Base-by-base conservation (phyloP, 2,888 invertebrate species). In the Lochmaea capreae region DNA sequence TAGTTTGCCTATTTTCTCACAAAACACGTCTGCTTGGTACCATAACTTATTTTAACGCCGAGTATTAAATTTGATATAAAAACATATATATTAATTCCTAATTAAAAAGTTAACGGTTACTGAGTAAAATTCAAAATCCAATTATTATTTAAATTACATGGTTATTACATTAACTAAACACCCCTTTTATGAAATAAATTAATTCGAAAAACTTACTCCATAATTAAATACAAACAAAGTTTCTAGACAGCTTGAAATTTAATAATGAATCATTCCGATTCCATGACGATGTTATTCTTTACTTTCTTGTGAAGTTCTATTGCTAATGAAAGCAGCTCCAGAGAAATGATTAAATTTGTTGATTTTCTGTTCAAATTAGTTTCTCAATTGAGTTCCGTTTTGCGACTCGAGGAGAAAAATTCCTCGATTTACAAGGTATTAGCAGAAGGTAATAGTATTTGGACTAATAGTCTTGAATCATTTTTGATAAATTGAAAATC, bases 191-290 rank as follows among this genome's bases (percentile, higher is more conserved):
- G 75, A 78, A 82, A 80, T 74, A 81, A 83, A 83, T 82, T 83
- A 82, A 82, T 83, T 82, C 80, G 79, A 72, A 79, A 82, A 82
- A 83, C 81, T 83, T 81, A 83, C 81, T 81, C 77, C 79, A 76
- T 84, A 84, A 85, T 84, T 84, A 83, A 84, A 85, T 83, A 84
- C 84, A 85, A 85, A 84, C 84, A 84, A 83, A 83, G 81, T 83
- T 82, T 81, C 81, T 81, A 82, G 83, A 81, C 81, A 83, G 82
- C 82, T 76, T 61, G 81, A 80, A 83, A 85, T 85, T 84, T 84
- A 86, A 85, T 85, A 86, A 84, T 84, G 84, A 83, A 83, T 84
- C 84, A 83, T 84, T 85, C 81, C 83, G 83, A 85, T 85, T 84
- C 83, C 26, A n/a, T 79, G 81, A 82, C 81, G 82, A 83, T 85